These are phyloP conservation scores for Tetrao urogallus DNA, from an alignment of 2,113 vertebrate genomes.

Conservation along the genomic window DNA sequence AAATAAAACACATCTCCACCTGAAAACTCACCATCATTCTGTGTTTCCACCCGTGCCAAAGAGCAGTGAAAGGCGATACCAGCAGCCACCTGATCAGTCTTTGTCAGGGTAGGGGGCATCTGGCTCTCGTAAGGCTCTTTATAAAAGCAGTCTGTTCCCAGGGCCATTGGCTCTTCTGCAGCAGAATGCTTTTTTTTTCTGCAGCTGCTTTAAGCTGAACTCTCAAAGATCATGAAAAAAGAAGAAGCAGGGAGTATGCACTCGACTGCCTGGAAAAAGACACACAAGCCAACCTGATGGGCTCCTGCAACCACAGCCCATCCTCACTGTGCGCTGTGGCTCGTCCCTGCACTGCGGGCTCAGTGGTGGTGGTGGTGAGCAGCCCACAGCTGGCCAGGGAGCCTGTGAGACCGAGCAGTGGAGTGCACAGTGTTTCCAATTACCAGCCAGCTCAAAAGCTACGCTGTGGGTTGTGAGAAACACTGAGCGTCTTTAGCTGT, in stretches of 20 bases:
- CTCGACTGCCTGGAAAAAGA: conserved; percentile 35
- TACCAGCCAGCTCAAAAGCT: conserved; percentile 31
- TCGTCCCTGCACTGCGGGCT: background rate
- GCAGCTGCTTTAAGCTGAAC: background rate
- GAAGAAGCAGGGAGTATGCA: background rate
- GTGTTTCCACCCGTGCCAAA: background rate
- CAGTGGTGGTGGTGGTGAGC: background rate
- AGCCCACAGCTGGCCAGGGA: background rate
- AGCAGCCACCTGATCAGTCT: background rate
- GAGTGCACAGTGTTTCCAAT: conserved; percentile 37
- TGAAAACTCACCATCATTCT: conserved; percentile 22
- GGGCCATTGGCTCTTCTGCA: background rate
- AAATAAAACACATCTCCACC: background rate
- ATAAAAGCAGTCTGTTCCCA: background rate
- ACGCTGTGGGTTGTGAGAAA: conserved; percentile 2
- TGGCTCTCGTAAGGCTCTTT: background rate
- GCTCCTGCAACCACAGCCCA: background rate
- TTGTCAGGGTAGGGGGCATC: background rate
- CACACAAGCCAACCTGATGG: background rate
- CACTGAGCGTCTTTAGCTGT: background rate
- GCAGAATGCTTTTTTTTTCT: conserved; percentile 22
- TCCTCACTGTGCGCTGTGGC: background rate
- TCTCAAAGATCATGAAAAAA: background rate
- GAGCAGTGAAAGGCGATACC: background rate
- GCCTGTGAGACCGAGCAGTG: background rate